A percentile compares a stretch with the other conserved stretches of the same genome.
Conservation (phyloP, 2,888 invertebrate genomes). For the Patella depressa region DNA sequence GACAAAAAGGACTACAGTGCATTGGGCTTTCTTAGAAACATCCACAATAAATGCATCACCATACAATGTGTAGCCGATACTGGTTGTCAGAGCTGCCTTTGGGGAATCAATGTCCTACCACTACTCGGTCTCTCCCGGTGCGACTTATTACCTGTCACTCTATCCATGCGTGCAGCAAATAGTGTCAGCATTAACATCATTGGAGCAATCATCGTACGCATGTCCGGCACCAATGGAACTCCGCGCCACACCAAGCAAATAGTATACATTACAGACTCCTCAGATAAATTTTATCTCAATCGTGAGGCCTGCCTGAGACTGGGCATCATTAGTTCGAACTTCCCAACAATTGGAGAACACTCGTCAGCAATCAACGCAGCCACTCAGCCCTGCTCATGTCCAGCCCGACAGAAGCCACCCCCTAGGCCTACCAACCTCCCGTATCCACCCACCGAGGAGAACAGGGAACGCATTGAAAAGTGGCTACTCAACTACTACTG, state of each 20-base stretch:
- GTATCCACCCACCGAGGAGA: constrained; percentile 35
- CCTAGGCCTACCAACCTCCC: constrained; percentile 24
- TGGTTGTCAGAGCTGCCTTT: no score
- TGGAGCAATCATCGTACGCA: constrained; percentile 29
- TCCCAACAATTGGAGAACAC: constrained; percentile 30
- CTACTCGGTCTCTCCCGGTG: no score
- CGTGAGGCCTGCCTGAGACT: constrained; percentile 46
- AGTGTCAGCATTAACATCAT: no score
- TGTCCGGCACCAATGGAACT: constrained; percentile 31
- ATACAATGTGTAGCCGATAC: no score
- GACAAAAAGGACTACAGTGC: no score
- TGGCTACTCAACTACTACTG: constrained; percentile 35
- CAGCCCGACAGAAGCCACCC: constrained; percentile 17
- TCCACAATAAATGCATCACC: no score
- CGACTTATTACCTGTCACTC: no score
- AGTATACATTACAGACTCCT: constrained; percentile 47
- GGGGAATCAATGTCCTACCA: no score
- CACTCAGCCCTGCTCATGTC: neutral
- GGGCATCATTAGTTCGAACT: constrained; percentile 41
- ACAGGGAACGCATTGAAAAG: constrained; percentile 20
- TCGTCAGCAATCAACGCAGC: neutral
- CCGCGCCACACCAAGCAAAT: constrained; percentile 44
- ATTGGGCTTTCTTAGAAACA: no score
- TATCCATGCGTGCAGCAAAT: no score
- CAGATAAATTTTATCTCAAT: constrained; percentile 49